A percentile compares a stretch with the other conserved stretches of the same genome.
Conservation (phyloP, 2,113 vertebrate genomes). For the Choloepus hoffmanni region DNA sequence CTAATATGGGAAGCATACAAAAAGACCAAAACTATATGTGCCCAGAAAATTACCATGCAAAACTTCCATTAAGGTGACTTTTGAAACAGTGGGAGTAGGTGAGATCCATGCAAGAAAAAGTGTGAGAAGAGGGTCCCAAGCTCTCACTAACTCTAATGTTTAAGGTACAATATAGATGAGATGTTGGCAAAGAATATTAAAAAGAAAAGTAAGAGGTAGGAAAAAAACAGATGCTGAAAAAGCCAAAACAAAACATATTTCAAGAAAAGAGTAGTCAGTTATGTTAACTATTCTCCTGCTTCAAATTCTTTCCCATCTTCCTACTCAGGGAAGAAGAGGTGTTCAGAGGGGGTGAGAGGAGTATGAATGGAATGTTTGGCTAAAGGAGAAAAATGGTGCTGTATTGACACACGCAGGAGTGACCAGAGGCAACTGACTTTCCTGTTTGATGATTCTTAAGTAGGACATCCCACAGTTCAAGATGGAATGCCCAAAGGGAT, state of each 20-base stretch:
- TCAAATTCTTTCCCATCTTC: not conserved
- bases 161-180: not conserved
- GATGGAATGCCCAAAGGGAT: not conserved
- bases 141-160: not conserved
- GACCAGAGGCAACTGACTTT: not conserved
- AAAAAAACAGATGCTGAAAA: not conserved
- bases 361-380: not conserved
- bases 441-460: not conserved
- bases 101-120: not conserved
- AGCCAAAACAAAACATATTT: not conserved
- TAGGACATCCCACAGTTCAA: not conserved
- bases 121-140: not conserved
- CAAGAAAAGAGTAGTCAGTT: not conserved
- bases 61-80: not conserved
- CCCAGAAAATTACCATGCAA: not conserved
- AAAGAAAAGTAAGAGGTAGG: not conserved
- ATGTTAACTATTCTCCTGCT: not conserved
- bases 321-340: not conserved
- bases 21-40: not conserved
- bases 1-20: not conserved
- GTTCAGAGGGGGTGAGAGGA: not conserved
- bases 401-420: not conserved
- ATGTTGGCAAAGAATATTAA: not conserved
- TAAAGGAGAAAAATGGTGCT: not conserved
- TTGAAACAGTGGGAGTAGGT: not conserved